Percentiles rank a stretch among this genome's conserved stretches.
Conservation (phyloP, 2,888 invertebrate species). For the Melieria crassipennis region DNA sequence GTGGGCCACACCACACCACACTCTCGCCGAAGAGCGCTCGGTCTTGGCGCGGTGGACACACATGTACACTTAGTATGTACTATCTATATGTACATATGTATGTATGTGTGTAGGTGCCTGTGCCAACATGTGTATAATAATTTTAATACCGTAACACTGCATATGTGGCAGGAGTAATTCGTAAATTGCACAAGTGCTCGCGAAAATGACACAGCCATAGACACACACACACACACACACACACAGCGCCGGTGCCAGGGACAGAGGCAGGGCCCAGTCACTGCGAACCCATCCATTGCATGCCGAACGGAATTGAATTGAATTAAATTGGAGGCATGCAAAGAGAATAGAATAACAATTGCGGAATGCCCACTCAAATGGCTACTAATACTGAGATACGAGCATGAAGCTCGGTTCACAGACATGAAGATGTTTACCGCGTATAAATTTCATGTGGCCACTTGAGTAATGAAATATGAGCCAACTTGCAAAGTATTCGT, state of each 20-base stretch:
- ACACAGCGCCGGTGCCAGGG: neutral
- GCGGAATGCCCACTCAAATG: neutral
- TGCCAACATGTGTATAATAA: neutral
- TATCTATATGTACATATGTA: neutral
- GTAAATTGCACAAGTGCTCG: conserved; percentile 6
- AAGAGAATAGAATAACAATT: conserved; percentile 22
- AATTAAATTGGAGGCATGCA: conserved; percentile 26
- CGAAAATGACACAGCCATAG: neutral
- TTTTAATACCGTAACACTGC: neutral
- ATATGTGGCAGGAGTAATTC: neutral
- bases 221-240: neutral
- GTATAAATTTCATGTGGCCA: too few relatives aligned
- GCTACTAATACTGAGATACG: too few relatives aligned
- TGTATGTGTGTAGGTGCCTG: neutral
- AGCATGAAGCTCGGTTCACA: too few relatives aligned
- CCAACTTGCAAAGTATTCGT: too few relatives aligned
- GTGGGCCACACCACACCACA: neutral
- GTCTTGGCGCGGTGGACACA: neutral
- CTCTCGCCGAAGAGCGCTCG: neutral
- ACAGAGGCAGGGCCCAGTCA: conserved; percentile 8
- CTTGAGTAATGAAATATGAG: too few relatives aligned
- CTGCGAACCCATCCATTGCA: conserved; percentile 12
- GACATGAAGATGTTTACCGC: too few relatives aligned
- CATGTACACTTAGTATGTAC: neutral
- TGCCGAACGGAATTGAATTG: conserved; percentile 25